Percentiles rank a stretch among this genome's conserved stretches.
These are phyloP conservation scores for Phymastichus coffea DNA, from an alignment of 1,140 invertebrate genomes.

Conservation along the genomic window DNA sequence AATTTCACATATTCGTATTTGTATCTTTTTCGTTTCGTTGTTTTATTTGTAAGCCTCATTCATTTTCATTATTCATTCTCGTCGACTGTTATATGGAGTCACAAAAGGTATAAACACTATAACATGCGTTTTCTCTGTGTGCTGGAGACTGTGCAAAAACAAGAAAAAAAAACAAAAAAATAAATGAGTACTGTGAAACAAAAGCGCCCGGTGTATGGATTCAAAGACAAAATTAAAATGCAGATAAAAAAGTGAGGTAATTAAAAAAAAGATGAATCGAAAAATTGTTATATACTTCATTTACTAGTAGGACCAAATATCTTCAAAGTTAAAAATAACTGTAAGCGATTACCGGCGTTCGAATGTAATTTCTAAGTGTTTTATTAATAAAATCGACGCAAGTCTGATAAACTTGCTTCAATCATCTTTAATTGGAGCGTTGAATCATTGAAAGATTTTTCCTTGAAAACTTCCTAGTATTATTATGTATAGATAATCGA, in stretches of 20 bases:
- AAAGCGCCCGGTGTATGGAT: neutral
- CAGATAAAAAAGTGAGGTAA: neutral
- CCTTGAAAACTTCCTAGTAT: no score
- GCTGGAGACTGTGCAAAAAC: no score
- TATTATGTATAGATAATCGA: no score
- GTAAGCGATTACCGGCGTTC: conserved; percentile 39
- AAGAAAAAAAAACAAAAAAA: neutral
- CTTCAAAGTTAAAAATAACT: conserved; percentile 36
- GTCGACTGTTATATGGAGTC: neutral
- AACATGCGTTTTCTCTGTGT: neutral
- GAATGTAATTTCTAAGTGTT: conserved; percentile 50
- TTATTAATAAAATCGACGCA: conserved; percentile 43
- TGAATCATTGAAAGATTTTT: no score
- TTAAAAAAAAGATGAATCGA: conserved; percentile 4
- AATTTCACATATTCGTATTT: neutral
- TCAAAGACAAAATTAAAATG: neutral
- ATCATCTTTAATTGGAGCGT: conserved; percentile 11
- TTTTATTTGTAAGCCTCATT: neutral
- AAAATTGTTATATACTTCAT: conserved; percentile 43
- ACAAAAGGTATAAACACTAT: neutral
- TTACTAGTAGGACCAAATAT: conserved; percentile 46
- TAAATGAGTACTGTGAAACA: neutral
- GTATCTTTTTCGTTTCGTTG: neutral
- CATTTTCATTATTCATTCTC: neutral
- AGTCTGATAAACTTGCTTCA: conserved; percentile 6